Evolutionary conservation across 1,140 invertebrate genomes (phyloP).

Genomic region (Microplitis mediator): DNA sequence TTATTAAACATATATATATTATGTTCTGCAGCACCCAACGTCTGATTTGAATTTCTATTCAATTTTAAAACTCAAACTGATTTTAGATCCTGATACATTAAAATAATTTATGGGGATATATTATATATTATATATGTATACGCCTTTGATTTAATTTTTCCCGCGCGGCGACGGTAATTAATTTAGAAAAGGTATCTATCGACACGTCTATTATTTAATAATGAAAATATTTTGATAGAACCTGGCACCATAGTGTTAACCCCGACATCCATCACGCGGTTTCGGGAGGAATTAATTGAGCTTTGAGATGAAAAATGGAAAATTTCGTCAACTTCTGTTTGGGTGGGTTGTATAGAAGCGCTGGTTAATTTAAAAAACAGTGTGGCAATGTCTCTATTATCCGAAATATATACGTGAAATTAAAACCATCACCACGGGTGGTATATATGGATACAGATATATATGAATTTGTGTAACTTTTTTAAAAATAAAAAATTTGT

Average conservation of each 20-base stretch:
- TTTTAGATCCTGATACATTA: too few species aligned
- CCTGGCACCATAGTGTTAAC: too few species aligned
- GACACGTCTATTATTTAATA: neutral
- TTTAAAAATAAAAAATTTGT: neutral
- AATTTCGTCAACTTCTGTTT: neutral
- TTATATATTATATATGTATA: too few species aligned
- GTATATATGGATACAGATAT: neutral
- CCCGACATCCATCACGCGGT: too few species aligned
- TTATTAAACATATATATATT: too few species aligned
- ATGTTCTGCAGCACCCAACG: too few species aligned
- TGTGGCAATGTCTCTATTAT: constrained; percentile 18
- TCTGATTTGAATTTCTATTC: too few species aligned
- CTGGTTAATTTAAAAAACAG: constrained; percentile 8
- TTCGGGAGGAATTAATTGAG: neutral
- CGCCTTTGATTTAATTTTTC: too few species aligned
- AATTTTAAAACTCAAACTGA: too few species aligned
- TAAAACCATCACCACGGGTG: constrained; percentile 16
- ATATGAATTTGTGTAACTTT: neutral
- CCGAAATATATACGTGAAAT: neutral
- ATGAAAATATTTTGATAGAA: neutral
- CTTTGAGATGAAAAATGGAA: neutral
- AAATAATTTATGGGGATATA: too few species aligned
- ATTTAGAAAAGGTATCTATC: too few species aligned
- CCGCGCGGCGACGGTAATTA: too few species aligned
- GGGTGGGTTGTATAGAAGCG: neutral